phyloP scores from a whole-genome alignment of 1,140 invertebrate genomes.

The Lordiphosa clarofinis region DNA sequence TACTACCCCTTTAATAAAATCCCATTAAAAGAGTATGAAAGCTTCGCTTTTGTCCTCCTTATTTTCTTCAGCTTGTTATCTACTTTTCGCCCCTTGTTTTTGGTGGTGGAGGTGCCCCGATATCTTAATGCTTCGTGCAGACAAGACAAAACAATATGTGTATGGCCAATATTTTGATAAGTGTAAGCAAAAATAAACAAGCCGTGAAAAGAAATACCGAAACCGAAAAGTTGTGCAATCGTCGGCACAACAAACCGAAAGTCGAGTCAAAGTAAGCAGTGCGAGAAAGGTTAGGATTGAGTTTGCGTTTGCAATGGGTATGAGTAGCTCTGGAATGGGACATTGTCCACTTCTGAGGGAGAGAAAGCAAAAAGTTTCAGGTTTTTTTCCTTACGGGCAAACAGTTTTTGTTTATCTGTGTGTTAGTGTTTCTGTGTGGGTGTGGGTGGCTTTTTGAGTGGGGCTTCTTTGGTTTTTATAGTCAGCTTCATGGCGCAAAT shows the following conservation, averaged over 20 bases:
- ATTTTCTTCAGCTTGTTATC: no score
- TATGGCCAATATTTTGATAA: constrained; percentile 72
- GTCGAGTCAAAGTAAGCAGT: constrained; percentile 32
- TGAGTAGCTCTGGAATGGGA: constrained; percentile 12
- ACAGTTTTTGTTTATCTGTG: constrained; percentile 21
- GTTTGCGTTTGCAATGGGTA: neutral
- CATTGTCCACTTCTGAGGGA: constrained; percentile 40
- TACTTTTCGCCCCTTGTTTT: no score
- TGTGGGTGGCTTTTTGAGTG: constrained; percentile 61
- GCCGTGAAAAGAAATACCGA: constrained; percentile 44
- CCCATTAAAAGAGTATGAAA: no score
- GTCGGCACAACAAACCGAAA: constrained; percentile 35
- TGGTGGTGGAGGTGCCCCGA: constrained; percentile 9
- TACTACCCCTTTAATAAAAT: no score
- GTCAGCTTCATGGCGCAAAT: constrained; percentile 17
- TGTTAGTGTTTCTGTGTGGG: constrained; percentile 5
- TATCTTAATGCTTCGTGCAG: constrained; percentile 61
- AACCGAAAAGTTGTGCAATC: constrained; percentile 42
- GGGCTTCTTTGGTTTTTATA: constrained; percentile 59
- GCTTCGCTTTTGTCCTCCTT: no score
- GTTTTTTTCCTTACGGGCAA: constrained; percentile 17
- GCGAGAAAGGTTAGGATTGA: constrained; percentile 24
- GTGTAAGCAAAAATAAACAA: constrained; percentile 75
- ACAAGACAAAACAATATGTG: constrained; percentile 63
- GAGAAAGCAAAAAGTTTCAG: constrained; percentile 44